These are phyloP conservation scores for Dasyornis broadbenti DNA, from an alignment of 2,113 vertebrate genomes.

Conservation along the genomic window DNA sequence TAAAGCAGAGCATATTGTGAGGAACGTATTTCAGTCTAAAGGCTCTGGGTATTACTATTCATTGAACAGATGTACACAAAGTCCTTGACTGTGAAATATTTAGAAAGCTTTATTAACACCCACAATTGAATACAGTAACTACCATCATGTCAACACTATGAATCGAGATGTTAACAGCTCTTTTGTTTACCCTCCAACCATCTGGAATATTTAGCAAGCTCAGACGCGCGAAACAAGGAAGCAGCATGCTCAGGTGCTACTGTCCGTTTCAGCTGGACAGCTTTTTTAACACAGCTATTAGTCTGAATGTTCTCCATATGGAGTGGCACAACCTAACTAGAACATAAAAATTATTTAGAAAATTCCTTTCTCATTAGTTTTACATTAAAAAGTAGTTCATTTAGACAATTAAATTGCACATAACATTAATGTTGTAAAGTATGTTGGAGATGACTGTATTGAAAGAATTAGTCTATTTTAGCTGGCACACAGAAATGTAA, in stretches of 20 bases:
- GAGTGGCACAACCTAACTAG: not conserved
- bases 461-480: not conserved
- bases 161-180: not conserved
- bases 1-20: not conserved
- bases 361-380: not conserved
- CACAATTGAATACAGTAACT: not conserved
- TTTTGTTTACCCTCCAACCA: not conserved
- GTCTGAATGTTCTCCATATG: not conserved
- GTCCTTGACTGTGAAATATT: not conserved
- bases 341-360: not conserved
- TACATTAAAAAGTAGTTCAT: not conserved
- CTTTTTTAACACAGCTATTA: not conserved
- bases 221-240: not conserved
- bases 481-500: not conserved
- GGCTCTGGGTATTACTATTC: not conserved
- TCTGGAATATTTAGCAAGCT: slow-evolving; percentile 9
- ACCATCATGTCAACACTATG: not conserved
- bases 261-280: not conserved
- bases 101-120: not conserved
- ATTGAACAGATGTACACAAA: not conserved
- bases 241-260: not conserved
- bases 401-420: not conserved
- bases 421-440: not conserved
- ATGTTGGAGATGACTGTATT: not conserved
- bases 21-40: not conserved